phyloP scores from a whole-genome alignment of 35 echinoderm and acorn worm genomes.

The Apostichopus japonicus region DNA sequence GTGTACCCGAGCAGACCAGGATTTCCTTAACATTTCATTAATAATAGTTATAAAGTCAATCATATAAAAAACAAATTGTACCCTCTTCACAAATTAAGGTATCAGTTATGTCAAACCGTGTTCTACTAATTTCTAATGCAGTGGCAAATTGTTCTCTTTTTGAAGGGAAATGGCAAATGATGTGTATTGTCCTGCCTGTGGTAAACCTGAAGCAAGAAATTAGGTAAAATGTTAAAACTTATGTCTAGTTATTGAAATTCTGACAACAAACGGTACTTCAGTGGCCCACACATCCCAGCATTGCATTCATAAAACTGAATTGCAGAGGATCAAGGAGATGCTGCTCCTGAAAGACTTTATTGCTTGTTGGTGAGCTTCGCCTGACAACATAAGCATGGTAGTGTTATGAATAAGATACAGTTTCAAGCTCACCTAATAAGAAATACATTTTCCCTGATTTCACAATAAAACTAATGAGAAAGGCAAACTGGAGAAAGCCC shows the following conservation, averaged over 20 bases:
- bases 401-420: background rate
- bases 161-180: constrained; percentile 13
- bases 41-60: background rate
- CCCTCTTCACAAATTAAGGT: background rate
- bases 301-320: constrained; percentile 25
- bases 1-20: background rate
- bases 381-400: background rate
- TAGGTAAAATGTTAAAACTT: background rate
- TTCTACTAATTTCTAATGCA: background rate
- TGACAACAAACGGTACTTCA: background rate
- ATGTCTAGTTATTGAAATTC: background rate
- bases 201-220: constrained; percentile 17
- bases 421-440: background rate
- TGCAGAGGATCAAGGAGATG: background rate
- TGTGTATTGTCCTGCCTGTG: background rate
- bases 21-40: background rate
- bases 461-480: background rate
- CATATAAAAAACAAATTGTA: background rate
- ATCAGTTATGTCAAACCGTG: constrained; percentile 1
- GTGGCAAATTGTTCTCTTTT: background rate
- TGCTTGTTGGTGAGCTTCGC: background rate
- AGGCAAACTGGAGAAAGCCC: constrained; percentile 21
- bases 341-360: background rate
- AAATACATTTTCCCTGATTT: background rate
- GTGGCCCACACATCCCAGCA: constrained; percentile 4